Percentiles rank a stretch among this genome's conserved stretches.
Evolutionary conservation across 1,140 invertebrate genomes (phyloP).

Genomic region (Notospermus geniculatus): DNA sequence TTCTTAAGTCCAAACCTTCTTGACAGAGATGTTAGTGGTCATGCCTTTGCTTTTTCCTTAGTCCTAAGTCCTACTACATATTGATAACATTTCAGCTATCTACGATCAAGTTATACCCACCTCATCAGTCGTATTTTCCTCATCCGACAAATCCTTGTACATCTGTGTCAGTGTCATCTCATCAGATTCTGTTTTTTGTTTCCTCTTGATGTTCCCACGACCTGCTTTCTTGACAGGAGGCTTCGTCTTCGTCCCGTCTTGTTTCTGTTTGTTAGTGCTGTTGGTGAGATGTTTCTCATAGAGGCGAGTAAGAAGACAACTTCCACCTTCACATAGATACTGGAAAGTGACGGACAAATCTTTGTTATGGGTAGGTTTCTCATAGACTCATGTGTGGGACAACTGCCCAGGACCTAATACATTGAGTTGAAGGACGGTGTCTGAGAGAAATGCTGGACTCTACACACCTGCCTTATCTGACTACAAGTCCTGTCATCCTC

Average conservation of each 20-base stretch:
- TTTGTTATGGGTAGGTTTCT: neutral
- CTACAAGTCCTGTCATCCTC: conserved; percentile 77
- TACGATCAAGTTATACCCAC: neutral
- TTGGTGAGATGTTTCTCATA: conserved; percentile 52
- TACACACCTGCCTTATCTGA: conserved; percentile 67
- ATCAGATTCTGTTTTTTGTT: neutral
- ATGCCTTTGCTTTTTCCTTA: neutral
- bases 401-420: conserved; percentile 10
- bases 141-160: neutral
- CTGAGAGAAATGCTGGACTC: conserved; percentile 2
- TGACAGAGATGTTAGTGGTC: too few relatives aligned
- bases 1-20: too few relatives aligned
- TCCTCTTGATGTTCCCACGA: conserved; percentile 22
- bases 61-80: neutral
- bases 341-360: conserved; percentile 25
- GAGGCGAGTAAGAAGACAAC: conserved; percentile 58
- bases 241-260: conserved; percentile 39
- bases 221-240: conserved; percentile 37
- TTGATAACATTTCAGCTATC: neutral
- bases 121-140: neutral
- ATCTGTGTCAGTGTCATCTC: conserved; percentile 15
- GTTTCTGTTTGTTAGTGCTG: conserved; percentile 29
- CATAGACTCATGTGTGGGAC: conserved; percentile 5
- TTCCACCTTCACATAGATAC: conserved; percentile 57
- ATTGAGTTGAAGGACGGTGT: too few relatives aligned